phyloP scores from a whole-genome alignment of 1,140 invertebrate species.

The Drosophila melanogaster region DNA sequence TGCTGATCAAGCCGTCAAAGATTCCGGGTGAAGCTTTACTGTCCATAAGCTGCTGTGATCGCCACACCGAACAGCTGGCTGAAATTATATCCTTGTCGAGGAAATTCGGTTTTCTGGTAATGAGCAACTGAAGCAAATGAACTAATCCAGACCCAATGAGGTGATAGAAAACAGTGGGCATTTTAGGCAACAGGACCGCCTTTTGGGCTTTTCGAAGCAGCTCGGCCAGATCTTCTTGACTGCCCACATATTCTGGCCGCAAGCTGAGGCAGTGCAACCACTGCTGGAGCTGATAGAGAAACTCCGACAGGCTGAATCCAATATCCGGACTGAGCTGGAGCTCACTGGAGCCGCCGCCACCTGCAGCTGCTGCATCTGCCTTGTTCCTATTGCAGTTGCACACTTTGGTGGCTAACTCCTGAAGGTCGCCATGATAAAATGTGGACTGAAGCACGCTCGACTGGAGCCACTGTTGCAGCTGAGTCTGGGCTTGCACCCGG shows the following conservation, averaged over 20 bases:
- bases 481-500: conserved; percentile 31
- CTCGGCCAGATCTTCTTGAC: conserved; percentile 8
- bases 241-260: conserved; percentile 38
- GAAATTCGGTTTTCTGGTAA: conserved; percentile 44
- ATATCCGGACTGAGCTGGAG: conserved; percentile 34
- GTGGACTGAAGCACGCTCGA: conserved; percentile 56
- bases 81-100: conserved; percentile 16
- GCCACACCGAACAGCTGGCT: conserved; percentile 48
- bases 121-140: conserved; percentile 70
- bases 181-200: conserved; percentile 28
- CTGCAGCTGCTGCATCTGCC: conserved; percentile 1
- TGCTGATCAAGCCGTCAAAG: conserved; percentile 57
- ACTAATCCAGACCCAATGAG: conserved; percentile 58
- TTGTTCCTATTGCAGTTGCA: conserved; percentile 57
- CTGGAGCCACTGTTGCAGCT: conserved; percentile 66
- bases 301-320: conserved; percentile 52
- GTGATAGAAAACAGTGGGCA: conserved; percentile 65
- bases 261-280: conserved; percentile 64
- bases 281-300: conserved; percentile 67
- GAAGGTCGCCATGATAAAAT: conserved; percentile 76
- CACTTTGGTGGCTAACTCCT: conserved; percentile 63
- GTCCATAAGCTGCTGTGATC: conserved; percentile 28
- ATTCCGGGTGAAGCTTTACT: conserved; percentile 28
- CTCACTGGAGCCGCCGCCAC: conserved; percentile 23
- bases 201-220: conserved; percentile 19